These are phyloP conservation scores for Peromyscus nudipes DNA, from an alignment of 2,797 vertebrate species.

Conservation along the genomic window DNA sequence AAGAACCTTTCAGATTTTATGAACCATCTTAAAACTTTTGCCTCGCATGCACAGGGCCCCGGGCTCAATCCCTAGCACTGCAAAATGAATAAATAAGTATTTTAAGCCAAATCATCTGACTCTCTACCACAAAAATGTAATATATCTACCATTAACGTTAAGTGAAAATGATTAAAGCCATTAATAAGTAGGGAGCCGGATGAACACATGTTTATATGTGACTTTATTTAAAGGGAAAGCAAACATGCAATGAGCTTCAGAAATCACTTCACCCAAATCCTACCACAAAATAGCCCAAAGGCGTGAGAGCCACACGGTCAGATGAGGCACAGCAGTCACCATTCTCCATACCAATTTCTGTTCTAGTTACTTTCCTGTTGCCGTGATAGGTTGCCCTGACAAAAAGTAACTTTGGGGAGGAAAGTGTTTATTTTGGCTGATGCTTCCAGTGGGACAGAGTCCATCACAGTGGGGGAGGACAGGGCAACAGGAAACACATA, in stretches of 20 bases:
- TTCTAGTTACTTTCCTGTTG: too few relatives aligned
- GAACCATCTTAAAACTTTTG: background rate
- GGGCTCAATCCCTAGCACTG: background rate
- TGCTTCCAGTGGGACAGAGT: background rate
- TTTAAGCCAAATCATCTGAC: background rate
- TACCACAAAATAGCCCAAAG: background rate
- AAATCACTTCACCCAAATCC: background rate
- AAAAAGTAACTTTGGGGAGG: background rate
- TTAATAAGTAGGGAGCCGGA: background rate
- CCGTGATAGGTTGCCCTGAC: background rate
- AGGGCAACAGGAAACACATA: background rate
- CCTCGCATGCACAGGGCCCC: background rate
- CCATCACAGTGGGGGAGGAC: background rate
- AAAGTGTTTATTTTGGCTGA: background rate
- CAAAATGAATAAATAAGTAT: background rate
- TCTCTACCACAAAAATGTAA: background rate
- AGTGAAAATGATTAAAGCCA: background rate
- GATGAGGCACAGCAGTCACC: too few relatives aligned
- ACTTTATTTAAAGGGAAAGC: constrained; percentile 31
- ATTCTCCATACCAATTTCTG: background rate
- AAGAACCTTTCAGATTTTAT: constrained; percentile 16
- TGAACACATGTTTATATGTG: background rate
- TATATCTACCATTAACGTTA: background rate
- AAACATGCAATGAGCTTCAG: background rate
- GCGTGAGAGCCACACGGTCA: background rate